Base-by-base conservation (phyloP, 1,140 invertebrate species). In the Dendrolimus punctatus region DNA sequence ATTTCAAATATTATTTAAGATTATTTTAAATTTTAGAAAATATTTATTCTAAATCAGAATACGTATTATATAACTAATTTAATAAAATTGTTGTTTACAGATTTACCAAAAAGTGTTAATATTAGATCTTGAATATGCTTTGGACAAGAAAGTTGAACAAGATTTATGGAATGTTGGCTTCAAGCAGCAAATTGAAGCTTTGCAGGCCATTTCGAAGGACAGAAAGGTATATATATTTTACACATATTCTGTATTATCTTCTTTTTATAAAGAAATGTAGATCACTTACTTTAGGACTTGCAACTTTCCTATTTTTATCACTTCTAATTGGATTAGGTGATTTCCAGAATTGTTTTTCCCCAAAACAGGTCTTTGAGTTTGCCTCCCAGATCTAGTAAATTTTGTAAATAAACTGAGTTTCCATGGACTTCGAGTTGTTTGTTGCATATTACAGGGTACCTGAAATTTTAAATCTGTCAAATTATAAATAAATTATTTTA, bases 121-220 rank as follows among this genome's bases (percentile, higher is more conserved):
- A 43, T 83, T 93, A 48, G 94, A 96, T 78, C 85, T 96, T 59
- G 95, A 96, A 73, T 95, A 94, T 90, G 94, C 95, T n/a, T 83
- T 96, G 64, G 94, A 96, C 80, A 93, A 94, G 71, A 96, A 96
- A 87, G 93, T 96, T 23, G 95, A 96, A 79, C 95, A 95, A 74
- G 95, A 96, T 69, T 83, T 96, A 58, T 96, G 95, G 95, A 96
- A 95, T 78, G 88, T 94, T 75, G 94, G 94, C 8, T 96, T 96
- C 87, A 96, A 96, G 77, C 95, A 95, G 80, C 93, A 95, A 77
- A 96, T 96, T 79, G 93, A 91, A 56, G 89, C 90, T 36, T 80
- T 96, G 44, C 95, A 96, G 72, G 89, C 90, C 23, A 90, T 93
- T 53, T 90, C 91, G 6, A 94, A 93, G 71, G 93, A 95, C 68